Percentiles rank a stretch among this genome's conserved stretches.
Conservation (phyloP, 2,888 invertebrate genomes). For the Syritta pipiens region DNA sequence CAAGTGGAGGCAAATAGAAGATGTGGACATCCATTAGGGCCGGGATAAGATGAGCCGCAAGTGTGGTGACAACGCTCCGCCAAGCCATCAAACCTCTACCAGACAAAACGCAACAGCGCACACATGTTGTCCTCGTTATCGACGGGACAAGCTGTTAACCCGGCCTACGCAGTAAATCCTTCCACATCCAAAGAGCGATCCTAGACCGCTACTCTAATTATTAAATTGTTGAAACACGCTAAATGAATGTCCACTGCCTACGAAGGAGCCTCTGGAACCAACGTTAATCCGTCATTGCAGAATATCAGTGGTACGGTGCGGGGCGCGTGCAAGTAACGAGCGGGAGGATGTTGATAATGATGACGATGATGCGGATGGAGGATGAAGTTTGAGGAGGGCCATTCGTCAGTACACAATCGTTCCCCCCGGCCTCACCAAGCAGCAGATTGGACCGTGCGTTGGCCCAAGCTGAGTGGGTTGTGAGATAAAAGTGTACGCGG, state of each 20-base stretch:
- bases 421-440: too few species aligned
- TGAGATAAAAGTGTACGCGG: slow-evolving; percentile 22
- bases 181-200: neutral
- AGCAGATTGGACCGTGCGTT: neutral
- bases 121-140: slow-evolving; percentile 60
- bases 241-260: slow-evolving; percentile 54
- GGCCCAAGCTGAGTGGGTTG: slow-evolving; percentile 41
- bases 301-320: slow-evolving; percentile 58
- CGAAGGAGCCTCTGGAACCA: slow-evolving; percentile 15
- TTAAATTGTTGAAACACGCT: slow-evolving; percentile 67
- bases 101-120: too few species aligned
- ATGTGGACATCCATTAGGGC: slow-evolving; percentile 53
- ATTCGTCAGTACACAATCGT: slow-evolving; percentile 24
- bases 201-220: slow-evolving; percentile 55
- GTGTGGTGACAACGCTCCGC: slow-evolving; percentile 39
- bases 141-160: slow-evolving; percentile 60
- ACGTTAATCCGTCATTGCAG: slow-evolving; percentile 65
- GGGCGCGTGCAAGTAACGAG: slow-evolving; percentile 23
- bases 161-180: slow-evolving; percentile 42
- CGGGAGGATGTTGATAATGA: slow-evolving; percentile 34
- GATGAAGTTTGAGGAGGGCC: neutral
- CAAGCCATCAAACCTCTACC: slow-evolving; percentile 51
- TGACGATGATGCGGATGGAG: slow-evolving; percentile 16
- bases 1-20: slow-evolving; percentile 17
- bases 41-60: slow-evolving; percentile 33